Conservation (phyloP, 1,140 invertebrate genomes). For the Geopemphigus sp. region DNA sequence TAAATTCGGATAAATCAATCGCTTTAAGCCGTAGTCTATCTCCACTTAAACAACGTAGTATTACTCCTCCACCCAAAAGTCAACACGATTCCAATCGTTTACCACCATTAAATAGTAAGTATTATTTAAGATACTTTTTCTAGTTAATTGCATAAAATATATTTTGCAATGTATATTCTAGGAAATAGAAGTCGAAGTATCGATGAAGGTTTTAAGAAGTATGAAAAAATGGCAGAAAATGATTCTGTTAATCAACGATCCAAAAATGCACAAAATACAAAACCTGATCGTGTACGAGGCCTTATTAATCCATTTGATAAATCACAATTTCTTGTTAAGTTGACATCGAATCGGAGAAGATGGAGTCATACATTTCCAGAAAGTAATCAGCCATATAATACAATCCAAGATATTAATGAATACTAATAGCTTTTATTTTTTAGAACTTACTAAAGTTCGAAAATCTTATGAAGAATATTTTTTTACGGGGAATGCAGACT, state of each 20-base stretch:
- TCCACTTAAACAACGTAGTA: conserved; percentile 39
- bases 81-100: background rate
- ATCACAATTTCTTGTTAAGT: conserved; percentile 91
- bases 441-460: background rate
- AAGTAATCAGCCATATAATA: conserved; percentile 59
- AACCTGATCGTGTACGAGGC: conserved; percentile 64
- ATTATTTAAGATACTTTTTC: background rate
- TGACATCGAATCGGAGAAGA: conserved; percentile 91
- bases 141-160: background rate
- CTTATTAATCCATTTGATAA: conserved; percentile 97
- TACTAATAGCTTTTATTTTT: background rate
- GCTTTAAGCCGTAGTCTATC: conserved; percentile 28
- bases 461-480: background rate
- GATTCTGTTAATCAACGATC: conserved; percentile 53
- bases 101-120: conserved; percentile 14
- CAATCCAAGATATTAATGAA: background rate
- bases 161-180: background rate
- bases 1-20: conserved; percentile 19
- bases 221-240: background rate
- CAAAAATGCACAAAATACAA: conserved; percentile 50
- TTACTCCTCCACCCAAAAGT: conserved; percentile 37
- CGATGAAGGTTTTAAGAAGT: conserved; percentile 15
- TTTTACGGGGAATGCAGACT: background rate
- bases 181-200: conserved; percentile 39
- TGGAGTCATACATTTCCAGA: conserved; percentile 99